phyloP scores from a whole-genome alignment of 2,113 vertebrate species.

The Nansenia antarctica region DNA sequence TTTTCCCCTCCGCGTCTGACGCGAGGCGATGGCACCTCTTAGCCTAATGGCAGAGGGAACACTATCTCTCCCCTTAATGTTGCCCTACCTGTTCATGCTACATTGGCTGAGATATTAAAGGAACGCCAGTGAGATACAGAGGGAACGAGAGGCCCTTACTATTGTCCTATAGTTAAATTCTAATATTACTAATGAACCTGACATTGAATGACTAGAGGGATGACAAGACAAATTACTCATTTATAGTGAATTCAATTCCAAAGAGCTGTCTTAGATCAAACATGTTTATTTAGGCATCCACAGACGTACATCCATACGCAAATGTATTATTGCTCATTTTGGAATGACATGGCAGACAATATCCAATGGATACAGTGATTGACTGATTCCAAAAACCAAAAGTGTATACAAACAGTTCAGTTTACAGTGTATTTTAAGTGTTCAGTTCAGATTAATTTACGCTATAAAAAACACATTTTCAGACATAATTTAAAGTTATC shows the following conservation, averaged over 20 bases:
- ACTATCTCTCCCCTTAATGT: conserved; percentile 28
- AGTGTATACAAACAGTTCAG: too few relatives aligned
- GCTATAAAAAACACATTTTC: background rate
- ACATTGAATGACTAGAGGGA: background rate
- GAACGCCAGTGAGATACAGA: background rate
- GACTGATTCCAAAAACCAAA: background rate
- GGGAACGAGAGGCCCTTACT: background rate
- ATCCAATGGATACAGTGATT: too few relatives aligned
- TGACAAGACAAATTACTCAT: background rate
- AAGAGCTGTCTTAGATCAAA: background rate
- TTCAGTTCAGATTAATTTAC: background rate
- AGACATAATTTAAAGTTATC: background rate
- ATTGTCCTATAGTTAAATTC: background rate
- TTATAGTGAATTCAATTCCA: background rate
- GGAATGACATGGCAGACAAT: background rate
- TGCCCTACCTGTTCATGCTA: conserved; percentile 22
- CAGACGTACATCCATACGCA: too few relatives aligned
- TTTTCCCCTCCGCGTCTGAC: background rate
- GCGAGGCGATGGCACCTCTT: conserved; percentile 5
- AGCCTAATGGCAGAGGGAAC: conserved; percentile 23
- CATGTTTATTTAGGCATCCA: too few relatives aligned
- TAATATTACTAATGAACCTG: background rate
- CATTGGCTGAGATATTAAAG: conserved; percentile 16
- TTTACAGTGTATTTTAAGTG: too few relatives aligned
- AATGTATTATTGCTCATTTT: background rate